phyloP scores from a whole-genome alignment of 64 coral and sea anemone genomes.

The Dendronephthya gigantea region DNA sequence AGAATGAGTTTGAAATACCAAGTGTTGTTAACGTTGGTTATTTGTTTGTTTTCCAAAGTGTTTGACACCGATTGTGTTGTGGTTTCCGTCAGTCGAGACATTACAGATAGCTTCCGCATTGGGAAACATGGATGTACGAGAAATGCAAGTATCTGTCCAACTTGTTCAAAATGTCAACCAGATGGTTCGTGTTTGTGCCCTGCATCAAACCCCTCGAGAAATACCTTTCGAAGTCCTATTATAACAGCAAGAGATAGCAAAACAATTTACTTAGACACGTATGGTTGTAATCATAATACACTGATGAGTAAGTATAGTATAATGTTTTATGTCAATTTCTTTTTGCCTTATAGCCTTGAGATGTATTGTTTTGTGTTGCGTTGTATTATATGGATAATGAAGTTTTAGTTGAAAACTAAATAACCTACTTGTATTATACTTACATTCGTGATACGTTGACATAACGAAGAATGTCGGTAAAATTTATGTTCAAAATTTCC shows the following conservation, averaged over 20 bases:
- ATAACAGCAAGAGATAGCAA: not conserved
- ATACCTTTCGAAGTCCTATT: not conserved
- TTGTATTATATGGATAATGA: no score
- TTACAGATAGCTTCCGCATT: constrained; percentile 11
- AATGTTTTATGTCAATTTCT: not conserved
- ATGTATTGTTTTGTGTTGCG: no score
- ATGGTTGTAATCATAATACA: not conserved
- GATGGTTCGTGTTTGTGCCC: not conserved
- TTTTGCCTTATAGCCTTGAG: no score
- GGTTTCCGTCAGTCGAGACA: not conserved
- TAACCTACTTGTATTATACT: no score
- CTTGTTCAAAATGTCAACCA: not conserved
- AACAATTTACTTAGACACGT: not conserved
- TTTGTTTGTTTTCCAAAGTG: not conserved
- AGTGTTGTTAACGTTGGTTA: not conserved
- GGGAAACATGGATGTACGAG: not conserved
- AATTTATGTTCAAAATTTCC: no score
- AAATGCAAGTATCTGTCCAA: not conserved
- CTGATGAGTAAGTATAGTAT: not conserved
- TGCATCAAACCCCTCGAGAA: not conserved
- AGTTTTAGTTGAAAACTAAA: no score
- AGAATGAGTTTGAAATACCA: not conserved
- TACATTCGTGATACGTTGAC: no score
- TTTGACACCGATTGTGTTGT: not conserved
- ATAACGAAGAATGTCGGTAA: no score